These are phyloP conservation scores for Morus bassanus DNA, from an alignment of 2,797 vertebrate genomes.

Conservation along the genomic window DNA sequence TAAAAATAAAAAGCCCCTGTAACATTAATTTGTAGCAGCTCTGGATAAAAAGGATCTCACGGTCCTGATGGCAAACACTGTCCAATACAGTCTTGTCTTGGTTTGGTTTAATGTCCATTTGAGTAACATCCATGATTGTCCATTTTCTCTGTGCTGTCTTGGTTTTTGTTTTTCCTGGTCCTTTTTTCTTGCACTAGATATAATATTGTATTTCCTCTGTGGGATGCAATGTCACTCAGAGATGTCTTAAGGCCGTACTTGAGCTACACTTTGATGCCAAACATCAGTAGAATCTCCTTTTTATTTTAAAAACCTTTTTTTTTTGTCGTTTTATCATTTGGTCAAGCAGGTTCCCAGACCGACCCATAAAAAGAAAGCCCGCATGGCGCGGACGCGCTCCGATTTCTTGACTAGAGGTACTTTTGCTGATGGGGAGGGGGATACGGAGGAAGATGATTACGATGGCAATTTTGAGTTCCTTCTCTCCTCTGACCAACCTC, in stretches of 20 bases:
- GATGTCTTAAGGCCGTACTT: not conserved
- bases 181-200: not conserved
- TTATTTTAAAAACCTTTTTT: constrained; percentile 67
- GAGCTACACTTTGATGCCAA: not conserved
- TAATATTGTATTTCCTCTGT: not conserved
- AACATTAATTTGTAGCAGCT: not conserved
- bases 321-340: constrained; percentile 83
- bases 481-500: constrained; percentile 85
- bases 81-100: not conserved
- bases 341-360: constrained; percentile 92
- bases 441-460: constrained; percentile 93
- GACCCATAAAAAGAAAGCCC: constrained; percentile 96
- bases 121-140: constrained; percentile 21
- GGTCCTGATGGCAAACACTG: not conserved
- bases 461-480: constrained; percentile 82
- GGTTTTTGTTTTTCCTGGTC: constrained; percentile 14
- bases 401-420: constrained; percentile 98
- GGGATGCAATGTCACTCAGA: not conserved
- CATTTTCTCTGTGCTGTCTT: constrained; percentile 40
- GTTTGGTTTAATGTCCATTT: not conserved
- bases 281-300: constrained; percentile 50
- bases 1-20: not conserved
- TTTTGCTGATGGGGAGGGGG: constrained; percentile 86
- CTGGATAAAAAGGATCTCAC: not conserved
- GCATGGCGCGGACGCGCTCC: constrained; percentile 98